These are phyloP conservation scores for Oreotragus oreotragus DNA, from an alignment of 2,113 vertebrate species.

Conservation along the genomic window DNA sequence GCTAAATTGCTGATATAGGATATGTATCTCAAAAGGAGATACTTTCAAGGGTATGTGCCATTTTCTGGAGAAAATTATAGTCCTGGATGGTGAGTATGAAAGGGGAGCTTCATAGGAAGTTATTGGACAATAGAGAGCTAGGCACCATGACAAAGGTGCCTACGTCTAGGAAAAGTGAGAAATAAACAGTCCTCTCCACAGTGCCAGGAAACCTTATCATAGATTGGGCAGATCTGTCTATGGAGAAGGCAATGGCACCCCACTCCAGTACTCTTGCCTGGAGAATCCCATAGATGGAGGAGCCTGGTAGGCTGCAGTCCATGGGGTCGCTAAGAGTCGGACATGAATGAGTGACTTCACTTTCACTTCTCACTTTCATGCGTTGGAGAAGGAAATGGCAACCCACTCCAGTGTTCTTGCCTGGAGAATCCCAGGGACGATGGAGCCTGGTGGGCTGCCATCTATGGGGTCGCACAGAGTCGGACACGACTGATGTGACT, in stretches of 20 bases:
- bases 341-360: too few relatives aligned
- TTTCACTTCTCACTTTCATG: too few relatives aligned
- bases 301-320: too few relatives aligned
- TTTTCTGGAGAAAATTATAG: not conserved
- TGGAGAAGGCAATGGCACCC: not conserved
- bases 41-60: not conserved
- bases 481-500: rapidly evolving
- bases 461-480: too few relatives aligned
- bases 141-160: not conserved
- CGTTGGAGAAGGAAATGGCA: too few relatives aligned
- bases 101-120: not conserved
- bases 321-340: too few relatives aligned
- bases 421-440: too few relatives aligned
- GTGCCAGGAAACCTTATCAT: not conserved
- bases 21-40: not conserved
- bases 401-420: too few relatives aligned
- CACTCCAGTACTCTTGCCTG: too few relatives aligned
- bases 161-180: not conserved
- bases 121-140: not conserved
- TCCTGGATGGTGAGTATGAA: not conserved
- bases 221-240: not conserved
- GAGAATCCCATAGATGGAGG: too few relatives aligned
- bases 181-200: not conserved
- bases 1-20: not conserved
- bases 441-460: too few relatives aligned